Evolutionary conservation across 1,140 invertebrate genomes (phyloP), one percentile per base, ranked within the genome.

Genomic region (Aphidius ervi): DNA sequence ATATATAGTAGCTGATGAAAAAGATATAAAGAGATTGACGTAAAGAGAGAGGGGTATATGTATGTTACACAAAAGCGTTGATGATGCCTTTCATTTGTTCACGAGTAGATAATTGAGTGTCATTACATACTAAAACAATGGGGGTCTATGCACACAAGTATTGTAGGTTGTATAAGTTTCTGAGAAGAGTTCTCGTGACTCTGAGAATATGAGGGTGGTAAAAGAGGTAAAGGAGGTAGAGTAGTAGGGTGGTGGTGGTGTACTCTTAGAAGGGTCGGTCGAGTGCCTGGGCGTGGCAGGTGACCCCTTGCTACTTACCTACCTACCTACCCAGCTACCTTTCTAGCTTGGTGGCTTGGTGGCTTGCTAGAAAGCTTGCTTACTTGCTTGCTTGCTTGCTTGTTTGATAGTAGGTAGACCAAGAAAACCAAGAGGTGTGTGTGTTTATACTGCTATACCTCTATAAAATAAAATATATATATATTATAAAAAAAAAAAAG

Each of bases 201-300:
- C 16, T 23, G 41, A 55, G 31, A 5, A 23, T 9, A 4, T 47
- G 23, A 16, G 43, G 9, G 16, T 39, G 1, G 7, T 43, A 7
- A 2, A 54, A 37, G 50, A 43, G 56, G 9, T 31, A 47, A 16
- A 16, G 16, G 46, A 47, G 45, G 20, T n/a, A 43, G 16, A 43
- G 20, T 43, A 3, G 39, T 5, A 9, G 53, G 6, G 39, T 9
- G 16, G 23, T 2, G 23, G 23, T 31, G 23, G 23, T 31, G 23
- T 31, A 31, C 23, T 31, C 39, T 8, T 49, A 46, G 31, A 46
- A 45, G 53, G 46, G 52, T 42, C 4, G 43, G 42, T 39, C 7
- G 42, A 53, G 42, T 41, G 43, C 59, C 52, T 61, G 59, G 59
- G 59, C 59, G 59, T 61, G 59, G 59, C 59, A 61, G 53, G 45